Base-by-base conservation (phyloP, 1,140 invertebrate genomes). In the Scylla paramamosain region DNA sequence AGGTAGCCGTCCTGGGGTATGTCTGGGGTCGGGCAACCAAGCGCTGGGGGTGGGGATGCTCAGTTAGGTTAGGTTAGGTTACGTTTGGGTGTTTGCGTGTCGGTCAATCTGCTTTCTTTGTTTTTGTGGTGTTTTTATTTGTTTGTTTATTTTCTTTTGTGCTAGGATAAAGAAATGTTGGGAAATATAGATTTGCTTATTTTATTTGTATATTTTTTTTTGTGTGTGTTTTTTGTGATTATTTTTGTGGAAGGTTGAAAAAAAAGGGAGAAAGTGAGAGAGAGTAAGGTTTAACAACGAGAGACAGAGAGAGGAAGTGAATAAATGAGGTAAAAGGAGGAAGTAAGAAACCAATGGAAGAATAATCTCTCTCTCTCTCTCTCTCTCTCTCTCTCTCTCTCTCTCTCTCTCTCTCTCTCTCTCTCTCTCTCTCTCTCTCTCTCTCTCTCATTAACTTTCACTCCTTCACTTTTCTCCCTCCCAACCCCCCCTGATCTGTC, bases 1-100 rank as follows among this genome's bases (percentile, higher is more conserved):
- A 98, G 96, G 95, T 98, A 97, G n/a, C 97, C 98, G 96, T 97
- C 97, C 96, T 97, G 97, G 96, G 98, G 97, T 2, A 29, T 87
- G 28, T 29, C 39, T 14, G 77, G 94, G 0, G 90, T 91, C 46
- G 91, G 77, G n/a, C 94, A 95, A n/a, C 90, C 94, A 8, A 94
- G 87, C 32, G 87, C 93, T 94, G 93, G 4, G 16, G 39, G 14
- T 4, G 29, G 31, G 31, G 8, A 4, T 31, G 59, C 2, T 59
- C 10, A 29, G 46, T 77, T 8, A 91, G 39, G 28, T 31, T 32
- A n/a, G 14, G 20, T 52, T 52, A 14, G 25, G 46, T 39, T 39
- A 39, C 1, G 39, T 31, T 25, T 8, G 25, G 16, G n/a, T 88
- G 3, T 88, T 12, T 3, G n/a, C 12, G n/a, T 88, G 16, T 32